Evolutionary conservation across 23 tunicate genomes (phyloP).

Genomic region (Diplosoma virens): DNA sequence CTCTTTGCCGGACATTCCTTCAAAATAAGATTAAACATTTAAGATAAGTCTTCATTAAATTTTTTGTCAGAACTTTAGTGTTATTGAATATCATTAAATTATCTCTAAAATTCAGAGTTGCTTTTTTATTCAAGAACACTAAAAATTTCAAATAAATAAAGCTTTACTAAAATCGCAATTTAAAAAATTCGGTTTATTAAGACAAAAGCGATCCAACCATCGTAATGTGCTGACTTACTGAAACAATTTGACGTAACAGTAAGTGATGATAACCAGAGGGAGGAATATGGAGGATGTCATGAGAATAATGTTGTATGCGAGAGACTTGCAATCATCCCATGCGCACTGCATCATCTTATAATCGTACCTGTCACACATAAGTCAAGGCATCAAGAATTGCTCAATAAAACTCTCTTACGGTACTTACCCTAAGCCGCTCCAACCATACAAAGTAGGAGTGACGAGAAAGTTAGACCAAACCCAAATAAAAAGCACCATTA

Average conservation of each 20-base stretch:
- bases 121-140: no score
- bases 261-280: slow-evolving; percentile 21
- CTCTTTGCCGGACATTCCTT: slow-evolving; percentile 4
- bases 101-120: no score
- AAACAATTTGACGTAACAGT: slow-evolving; percentile 32
- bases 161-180: no score
- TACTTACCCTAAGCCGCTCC: slow-evolving; percentile 26
- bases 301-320: slow-evolving; percentile 26
- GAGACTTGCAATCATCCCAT: slow-evolving; percentile 29
- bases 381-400: no score
- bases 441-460: slow-evolving; percentile 37
- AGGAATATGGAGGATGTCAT: slow-evolving; percentile 30
- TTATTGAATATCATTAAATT: no score
- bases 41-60: no score
- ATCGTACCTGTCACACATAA: slow-evolving; percentile 59
- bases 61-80: no score
- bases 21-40: not conserved
- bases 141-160: no score
- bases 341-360: slow-evolving; percentile 34
- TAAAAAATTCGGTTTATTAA: no score
- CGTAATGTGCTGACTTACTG: slow-evolving; percentile 4
- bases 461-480: slow-evolving; percentile 23
- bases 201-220: no score
- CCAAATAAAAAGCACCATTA: slow-evolving; percentile 29
- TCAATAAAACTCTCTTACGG: no score